These are phyloP conservation scores for Phengaris arion DNA, from an alignment of 2,888 invertebrate species.

Conservation along the genomic window DNA sequence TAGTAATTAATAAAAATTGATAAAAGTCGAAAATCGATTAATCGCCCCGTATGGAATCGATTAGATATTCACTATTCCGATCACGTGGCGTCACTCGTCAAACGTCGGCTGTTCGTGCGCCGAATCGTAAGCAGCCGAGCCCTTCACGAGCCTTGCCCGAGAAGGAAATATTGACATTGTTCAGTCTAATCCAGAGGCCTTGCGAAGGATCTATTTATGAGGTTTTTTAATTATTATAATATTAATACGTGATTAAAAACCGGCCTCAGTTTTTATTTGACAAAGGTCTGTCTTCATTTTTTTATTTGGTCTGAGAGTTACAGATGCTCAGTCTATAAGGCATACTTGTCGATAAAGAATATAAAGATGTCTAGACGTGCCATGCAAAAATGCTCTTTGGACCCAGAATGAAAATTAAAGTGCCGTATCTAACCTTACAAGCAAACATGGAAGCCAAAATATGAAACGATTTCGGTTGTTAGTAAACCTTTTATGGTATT, in stretches of 20 bases:
- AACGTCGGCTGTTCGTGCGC: constrained; percentile 36
- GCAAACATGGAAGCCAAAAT: neutral
- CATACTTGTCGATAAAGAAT: too few relatives aligned
- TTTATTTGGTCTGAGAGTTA: too few relatives aligned
- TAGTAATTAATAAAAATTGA: constrained; percentile 23
- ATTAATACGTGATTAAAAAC: too few relatives aligned
- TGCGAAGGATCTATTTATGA: neutral
- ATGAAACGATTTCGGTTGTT: neutral
- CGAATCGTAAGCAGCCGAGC: constrained; percentile 42
- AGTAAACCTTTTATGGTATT: constrained; percentile 6
- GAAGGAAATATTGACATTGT: neutral
- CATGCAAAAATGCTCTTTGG: too few relatives aligned
- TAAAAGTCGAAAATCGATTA: constrained; percentile 34
- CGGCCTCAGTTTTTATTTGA: too few relatives aligned
- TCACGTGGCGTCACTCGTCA: constrained; percentile 39
- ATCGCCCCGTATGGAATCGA: constrained; percentile 41
- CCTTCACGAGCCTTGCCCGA: constrained; percentile 24
- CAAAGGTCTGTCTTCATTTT: too few relatives aligned
- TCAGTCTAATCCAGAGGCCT: neutral
- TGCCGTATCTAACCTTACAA: neutral
- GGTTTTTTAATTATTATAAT: too few relatives aligned
- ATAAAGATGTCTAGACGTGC: too few relatives aligned
- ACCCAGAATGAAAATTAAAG: neutral
- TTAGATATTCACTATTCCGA: constrained; percentile 40
- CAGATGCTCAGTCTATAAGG: too few relatives aligned